Evolutionary conservation across 2,113 vertebrate species (phyloP).

Genomic region (Amazona vittata): DNA sequence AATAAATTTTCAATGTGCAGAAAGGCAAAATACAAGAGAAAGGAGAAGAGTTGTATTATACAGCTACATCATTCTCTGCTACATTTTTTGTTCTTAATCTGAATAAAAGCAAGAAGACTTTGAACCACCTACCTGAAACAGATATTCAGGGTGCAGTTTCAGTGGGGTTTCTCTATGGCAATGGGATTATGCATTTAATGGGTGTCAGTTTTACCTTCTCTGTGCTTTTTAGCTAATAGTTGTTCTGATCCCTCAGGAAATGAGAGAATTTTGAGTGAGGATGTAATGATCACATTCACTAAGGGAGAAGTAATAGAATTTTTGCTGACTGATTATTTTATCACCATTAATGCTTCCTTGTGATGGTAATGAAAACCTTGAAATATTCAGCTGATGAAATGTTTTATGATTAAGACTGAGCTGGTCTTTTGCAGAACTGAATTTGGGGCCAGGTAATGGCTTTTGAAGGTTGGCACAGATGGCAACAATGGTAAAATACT

Average conservation of each 20-base stretch:
- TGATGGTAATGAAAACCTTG: conserved; percentile 70
- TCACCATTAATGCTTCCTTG: conserved; percentile 72
- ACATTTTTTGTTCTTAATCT: conserved; percentile 1
- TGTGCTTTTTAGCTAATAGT: conserved; percentile 49
- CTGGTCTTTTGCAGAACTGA: conserved; percentile 43
- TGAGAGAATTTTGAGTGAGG: conserved; percentile 58
- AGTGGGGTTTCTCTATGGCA: not conserved
- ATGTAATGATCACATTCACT: conserved; percentile 63
- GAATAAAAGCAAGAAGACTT: not conserved
- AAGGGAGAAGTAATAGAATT: conserved; percentile 73
- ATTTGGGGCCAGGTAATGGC: conserved; percentile 37
- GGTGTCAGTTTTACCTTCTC: conserved; percentile 28
- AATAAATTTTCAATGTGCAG: not conserved
- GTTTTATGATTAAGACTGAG: conserved; percentile 63
- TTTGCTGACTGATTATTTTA: conserved; percentile 77
- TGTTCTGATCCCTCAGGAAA: conserved; percentile 69
- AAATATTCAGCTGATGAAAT: conserved; percentile 72
- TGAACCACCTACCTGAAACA: not conserved
- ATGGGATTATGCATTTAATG: conserved; percentile 30
- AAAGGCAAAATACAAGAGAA: not conserved
- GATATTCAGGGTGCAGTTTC: not conserved
- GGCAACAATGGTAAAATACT: conserved; percentile 15
- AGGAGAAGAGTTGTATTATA: not conserved
- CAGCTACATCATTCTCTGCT: not conserved
- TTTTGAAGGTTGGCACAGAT: conserved; percentile 53